Conservation (phyloP, 53 echinoderm and acorn worm species). For the Paracentrotus lividus region DNA sequence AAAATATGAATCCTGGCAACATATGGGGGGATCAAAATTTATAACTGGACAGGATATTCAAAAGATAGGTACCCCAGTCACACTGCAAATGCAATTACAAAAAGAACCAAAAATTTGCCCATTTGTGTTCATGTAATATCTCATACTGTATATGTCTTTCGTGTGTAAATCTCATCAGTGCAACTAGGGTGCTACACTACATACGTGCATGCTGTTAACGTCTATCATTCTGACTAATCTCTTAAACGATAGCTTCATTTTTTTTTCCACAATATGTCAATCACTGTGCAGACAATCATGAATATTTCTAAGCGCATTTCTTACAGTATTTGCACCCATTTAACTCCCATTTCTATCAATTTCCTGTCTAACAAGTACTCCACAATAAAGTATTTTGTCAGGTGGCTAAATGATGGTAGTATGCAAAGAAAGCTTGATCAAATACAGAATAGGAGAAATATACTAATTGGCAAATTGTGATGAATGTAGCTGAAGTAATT, state of each 20-base stretch:
- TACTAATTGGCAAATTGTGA: constrained; percentile 9
- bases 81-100: too few relatives aligned
- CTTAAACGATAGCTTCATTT: constrained; percentile 15
- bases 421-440: not conserved
- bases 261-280: not conserved
- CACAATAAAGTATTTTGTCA: constrained; percentile 55
- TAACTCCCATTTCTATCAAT: constrained; percentile 39
- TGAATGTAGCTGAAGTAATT: not conserved
- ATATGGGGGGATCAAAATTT: too few relatives aligned
- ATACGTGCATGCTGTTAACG: not conserved
- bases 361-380: constrained; percentile 34
- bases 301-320: constrained; percentile 18
- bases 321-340: constrained; percentile 46
- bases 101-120: too few relatives aligned
- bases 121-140: too few relatives aligned
- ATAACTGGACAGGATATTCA: too few relatives aligned
- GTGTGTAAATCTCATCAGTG: too few relatives aligned
- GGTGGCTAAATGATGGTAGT: constrained; percentile 45
- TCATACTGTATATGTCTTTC: too few relatives aligned
- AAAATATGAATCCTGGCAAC: too few relatives aligned
- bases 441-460: not conserved
- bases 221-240: not conserved
- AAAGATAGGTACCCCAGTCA: too few relatives aligned
- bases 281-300: not conserved
- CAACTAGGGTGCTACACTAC: too few relatives aligned